These are phyloP conservation scores for Arothron firmamentum DNA, from an alignment of 2,113 vertebrate genomes.

Conservation along the genomic window DNA sequence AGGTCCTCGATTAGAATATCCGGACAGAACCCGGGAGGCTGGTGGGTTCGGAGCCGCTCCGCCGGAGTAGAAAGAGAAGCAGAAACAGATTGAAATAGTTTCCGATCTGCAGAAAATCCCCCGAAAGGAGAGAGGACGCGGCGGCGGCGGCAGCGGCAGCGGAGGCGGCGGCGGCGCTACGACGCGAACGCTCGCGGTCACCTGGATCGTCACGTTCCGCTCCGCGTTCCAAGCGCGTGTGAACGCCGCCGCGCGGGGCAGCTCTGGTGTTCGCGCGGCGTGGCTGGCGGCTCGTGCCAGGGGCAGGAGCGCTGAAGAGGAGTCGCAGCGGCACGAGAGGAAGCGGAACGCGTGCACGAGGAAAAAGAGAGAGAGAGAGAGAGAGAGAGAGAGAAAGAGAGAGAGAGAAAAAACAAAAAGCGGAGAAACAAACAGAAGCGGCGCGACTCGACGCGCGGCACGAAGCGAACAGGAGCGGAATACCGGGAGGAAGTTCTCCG, in stretches of 20 bases:
- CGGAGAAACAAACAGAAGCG: neutral
- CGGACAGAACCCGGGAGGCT: slow-evolving; percentile 79
- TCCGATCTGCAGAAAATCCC: slow-evolving; percentile 58
- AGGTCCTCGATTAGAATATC: slow-evolving; percentile 72
- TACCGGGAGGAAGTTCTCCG: slow-evolving; percentile 52
- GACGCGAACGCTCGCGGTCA: slow-evolving; percentile 10
- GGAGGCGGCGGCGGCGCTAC: slow-evolving; percentile 1
- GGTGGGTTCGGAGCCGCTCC: slow-evolving; percentile 55
- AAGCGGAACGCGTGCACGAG: slow-evolving; percentile 3
- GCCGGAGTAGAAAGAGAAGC: slow-evolving; percentile 37
- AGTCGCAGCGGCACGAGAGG: slow-evolving; percentile 24
- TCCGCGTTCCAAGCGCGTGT: slow-evolving; percentile 38
- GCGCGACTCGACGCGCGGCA: neutral
- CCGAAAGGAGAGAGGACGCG: slow-evolving; percentile 18
- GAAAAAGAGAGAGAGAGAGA: neutral
- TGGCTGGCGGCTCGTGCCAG: slow-evolving; percentile 55
- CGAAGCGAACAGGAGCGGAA: slow-evolving; percentile 2
- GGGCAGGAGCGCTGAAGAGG: slow-evolving; percentile 27
- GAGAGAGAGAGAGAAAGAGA: neutral
- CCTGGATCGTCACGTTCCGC: slow-evolving; percentile 29
- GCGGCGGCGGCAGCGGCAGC: slow-evolving; percentile 21
- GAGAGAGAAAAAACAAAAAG: neutral
- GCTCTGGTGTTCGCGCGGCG: slow-evolving; percentile 6
- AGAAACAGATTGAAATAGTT: slow-evolving; percentile 56
- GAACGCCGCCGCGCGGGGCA: slow-evolving; percentile 16